Base-by-base conservation (phyloP, 2,888 invertebrate species). In the Linnaemya vulpina region DNA sequence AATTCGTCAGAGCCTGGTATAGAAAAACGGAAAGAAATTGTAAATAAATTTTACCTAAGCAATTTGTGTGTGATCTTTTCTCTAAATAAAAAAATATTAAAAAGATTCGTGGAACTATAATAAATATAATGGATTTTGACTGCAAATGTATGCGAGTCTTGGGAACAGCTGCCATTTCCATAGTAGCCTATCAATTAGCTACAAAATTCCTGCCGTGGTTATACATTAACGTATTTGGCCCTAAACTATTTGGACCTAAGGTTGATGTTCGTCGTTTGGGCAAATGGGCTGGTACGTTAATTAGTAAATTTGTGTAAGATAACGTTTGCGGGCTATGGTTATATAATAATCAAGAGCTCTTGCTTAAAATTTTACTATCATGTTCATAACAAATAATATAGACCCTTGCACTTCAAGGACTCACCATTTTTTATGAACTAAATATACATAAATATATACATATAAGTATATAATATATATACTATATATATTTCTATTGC, bases 261-360 rank as follows among this genome's bases (percentile, higher is more conserved):
- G 93, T 96, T 79, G 94, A 96, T 92, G 94, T 96, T 86, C 94
- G 94, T 89, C 94, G 94, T 62, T 94, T 94, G 90, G 96, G 96
- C 89, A 94, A 95, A 93, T 97, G 97, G 97, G 97, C 97, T 92
- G 87, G 86, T 86, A 84, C 35, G 86, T 86, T 15, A 7, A 68
- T 15, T 20, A 40, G 35, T 22, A 9, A 40, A 2, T 30, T 13
- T 1, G 35, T 65, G 3, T 65, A 15, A 13, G 15, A 25, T 55
- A 30, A 11, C 4, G 3, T 9, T 10, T 30, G 11, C 38, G 17
- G n/a, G 17, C 17, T 62, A 10, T 77, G 4, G 7, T 49, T 49
- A 49, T 15, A 15, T n/a, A 5, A 76, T 82, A 40, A 55, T 76
- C n/a, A n/a, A n/a, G n/a, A 55, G 35, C 25, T 49, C 10, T n/a